These are phyloP conservation scores for Mesitornis unicolor DNA, from an alignment of 2,113 vertebrate genomes.

Conservation along the genomic window DNA sequence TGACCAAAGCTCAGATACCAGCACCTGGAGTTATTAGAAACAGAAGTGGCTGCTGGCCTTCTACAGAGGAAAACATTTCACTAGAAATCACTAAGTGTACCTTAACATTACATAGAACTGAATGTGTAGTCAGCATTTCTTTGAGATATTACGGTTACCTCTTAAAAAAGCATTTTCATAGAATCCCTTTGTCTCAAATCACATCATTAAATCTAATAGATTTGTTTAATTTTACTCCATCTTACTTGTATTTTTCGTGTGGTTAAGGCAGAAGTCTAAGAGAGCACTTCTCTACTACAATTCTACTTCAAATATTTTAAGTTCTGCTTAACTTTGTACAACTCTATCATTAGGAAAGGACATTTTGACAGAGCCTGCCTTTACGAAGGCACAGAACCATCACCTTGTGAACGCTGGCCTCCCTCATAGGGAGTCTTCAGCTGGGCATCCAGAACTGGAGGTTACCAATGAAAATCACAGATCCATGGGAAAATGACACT, in stretches of 20 bases:
- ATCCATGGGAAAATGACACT: rapidly evolving
- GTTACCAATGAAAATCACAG: background rate
- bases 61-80: background rate
- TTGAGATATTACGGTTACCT: background rate
- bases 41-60: background rate
- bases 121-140: background rate
- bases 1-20: background rate
- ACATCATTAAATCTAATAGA: background rate
- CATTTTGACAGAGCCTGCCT: background rate
- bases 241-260: background rate
- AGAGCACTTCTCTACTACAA: background rate
- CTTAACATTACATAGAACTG: background rate
- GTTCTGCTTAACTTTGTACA: background rate
- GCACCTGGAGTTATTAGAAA: background rate
- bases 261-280: background rate
- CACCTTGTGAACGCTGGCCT: background rate
- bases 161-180: background rate
- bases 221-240: background rate
- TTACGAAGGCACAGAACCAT: background rate
- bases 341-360: background rate
- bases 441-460: background rate
- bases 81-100: background rate
- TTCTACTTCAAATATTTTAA: background rate
- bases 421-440: background rate
- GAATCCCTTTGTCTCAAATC: background rate